Evolutionary conservation across 2,797 vertebrate genomes (phyloP), one percentile per base, ranked within the genome.

Genomic region (Bovichtus variegatus): DNA sequence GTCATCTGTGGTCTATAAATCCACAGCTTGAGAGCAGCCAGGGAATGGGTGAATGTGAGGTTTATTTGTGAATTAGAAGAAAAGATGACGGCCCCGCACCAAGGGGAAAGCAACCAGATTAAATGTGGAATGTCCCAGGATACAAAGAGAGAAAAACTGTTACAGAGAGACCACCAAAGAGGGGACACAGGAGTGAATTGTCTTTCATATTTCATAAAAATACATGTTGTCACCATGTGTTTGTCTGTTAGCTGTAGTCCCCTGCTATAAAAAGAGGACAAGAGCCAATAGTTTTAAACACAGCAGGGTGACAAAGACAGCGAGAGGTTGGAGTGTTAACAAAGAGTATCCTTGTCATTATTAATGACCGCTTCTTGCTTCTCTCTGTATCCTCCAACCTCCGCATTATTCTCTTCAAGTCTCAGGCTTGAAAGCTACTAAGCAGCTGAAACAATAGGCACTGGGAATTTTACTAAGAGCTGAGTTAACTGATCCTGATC

Each of bases 1-100:
- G 80, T 89, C 86, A 82, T 86, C 87, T 86, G 83, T 76, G 87
- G 84, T 85, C 70, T 78, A 68, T 60, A 84, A 88, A 78, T 74
- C 71, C 71, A 40, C 82, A 79, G 75, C 73, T 55, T 54, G 40
- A 70, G 66, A 84, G 66, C 60, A 68, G 73, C 29, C 8, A 58
- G 67, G 43, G 69, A 53, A 67, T 18, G 76, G 58, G 84, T 54
- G 59, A 46, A 51, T 43, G 61, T 61, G 44, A 63, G 53, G 74
- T 75, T 67, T 51, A 57, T 71, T 50, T 63, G 57, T 31, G 44
- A 75, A 68, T 78, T 58, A 43, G 74, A 51, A 43, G 51, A 76
- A 43, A 58, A 67, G 41, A 61, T 59, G 62, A 69, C 36, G 6
- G 55, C 43, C 9, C 46, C 57, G 60, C 53, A 71, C 38, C 43